Evolutionary conservation across 2,113 vertebrate genomes (phyloP), one percentile per base, ranked within the genome.

Genomic region (Protomyctophum bolini): DNA sequence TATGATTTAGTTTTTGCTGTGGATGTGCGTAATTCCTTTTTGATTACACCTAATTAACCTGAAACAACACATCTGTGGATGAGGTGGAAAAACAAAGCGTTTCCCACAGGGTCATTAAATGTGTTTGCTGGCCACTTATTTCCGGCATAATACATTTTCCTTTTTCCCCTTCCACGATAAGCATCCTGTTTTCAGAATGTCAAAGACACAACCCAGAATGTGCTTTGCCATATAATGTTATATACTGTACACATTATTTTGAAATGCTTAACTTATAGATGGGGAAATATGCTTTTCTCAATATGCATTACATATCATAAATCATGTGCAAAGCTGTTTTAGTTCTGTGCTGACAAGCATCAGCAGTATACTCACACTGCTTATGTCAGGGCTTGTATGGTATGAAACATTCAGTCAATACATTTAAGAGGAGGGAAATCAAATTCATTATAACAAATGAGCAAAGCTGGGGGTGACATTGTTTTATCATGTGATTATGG

Each of bases 51-150:
- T 29, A 60, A 41, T 10, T 71, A 72, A 59, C n/a, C 8, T 2
- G n/a, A 45, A 48, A 21, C n/a, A 21, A 63, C 10, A 54, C 12
- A 72, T 49, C 59, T 10, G 8, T 41, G 11, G 33, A 15, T 59
- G 50, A 63, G 11, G 12, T 9, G 45, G 68, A 72, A 73, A 73
- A 70, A 58, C 29, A 51, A 65, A 67, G 48, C 61, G 14, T 63
- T 15, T 12, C 15, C 54, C 62, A 59, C 57, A 66, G 67, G 15
- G 58, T 77, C 70, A 59, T 81, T 81, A 66, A 77, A 71, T 68
- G 11, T 66, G 46, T 63, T 76, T 73, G 29, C 65, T 66, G 68
- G 51, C 15, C 67, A 28, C 33, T 33, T n/a, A 15, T 73, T 73
- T n/a, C 71, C 65, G 11, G 9, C 64, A 21, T 12, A 8, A 7